phyloP scores from a whole-genome alignment of 2,797 vertebrate genomes.

The Leptodactylus fallax region DNA sequence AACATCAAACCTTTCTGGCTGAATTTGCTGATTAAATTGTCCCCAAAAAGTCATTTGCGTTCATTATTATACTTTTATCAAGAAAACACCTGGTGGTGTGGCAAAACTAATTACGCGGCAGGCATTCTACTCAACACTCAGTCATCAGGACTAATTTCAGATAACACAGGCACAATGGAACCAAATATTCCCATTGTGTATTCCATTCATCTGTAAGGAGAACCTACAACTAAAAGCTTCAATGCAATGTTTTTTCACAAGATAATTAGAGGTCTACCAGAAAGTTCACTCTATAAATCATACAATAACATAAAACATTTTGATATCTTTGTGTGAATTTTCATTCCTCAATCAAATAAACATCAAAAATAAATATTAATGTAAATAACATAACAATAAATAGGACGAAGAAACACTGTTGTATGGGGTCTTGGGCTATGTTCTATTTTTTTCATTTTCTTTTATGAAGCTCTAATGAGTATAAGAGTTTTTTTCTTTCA shows the following conservation, averaged over 20 bases:
- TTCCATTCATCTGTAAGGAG: conserved; percentile 58
- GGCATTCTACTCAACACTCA: conserved; percentile 66
- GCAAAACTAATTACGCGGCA: conserved; percentile 62
- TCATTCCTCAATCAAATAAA: too few species aligned
- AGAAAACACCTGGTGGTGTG: conserved; percentile 60
- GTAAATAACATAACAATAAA: too few species aligned
- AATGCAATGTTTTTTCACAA: conserved; percentile 43
- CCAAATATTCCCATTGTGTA: conserved; percentile 51
- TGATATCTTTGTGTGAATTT: conserved; percentile 36
- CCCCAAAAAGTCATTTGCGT: conserved; percentile 68
- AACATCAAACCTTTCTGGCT: conserved; percentile 45
- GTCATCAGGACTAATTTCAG: conserved; percentile 54
- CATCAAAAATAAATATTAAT: too few species aligned
- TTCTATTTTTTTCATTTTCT: background rate
- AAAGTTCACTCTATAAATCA: background rate
- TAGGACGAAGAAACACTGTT: background rate
- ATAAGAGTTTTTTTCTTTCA: background rate
- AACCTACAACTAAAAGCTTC: conserved; percentile 54
- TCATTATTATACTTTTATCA: conserved; percentile 68
- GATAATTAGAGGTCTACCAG: conserved; percentile 51
- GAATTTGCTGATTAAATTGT: conserved; percentile 64
- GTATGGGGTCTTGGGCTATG: background rate
- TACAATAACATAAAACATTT: conserved; percentile 41
- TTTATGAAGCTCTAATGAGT: background rate
- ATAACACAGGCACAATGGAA: conserved; percentile 59